Conservation (phyloP, 1,140 invertebrate genomes). For the Drosophila biarmipes region DNA sequence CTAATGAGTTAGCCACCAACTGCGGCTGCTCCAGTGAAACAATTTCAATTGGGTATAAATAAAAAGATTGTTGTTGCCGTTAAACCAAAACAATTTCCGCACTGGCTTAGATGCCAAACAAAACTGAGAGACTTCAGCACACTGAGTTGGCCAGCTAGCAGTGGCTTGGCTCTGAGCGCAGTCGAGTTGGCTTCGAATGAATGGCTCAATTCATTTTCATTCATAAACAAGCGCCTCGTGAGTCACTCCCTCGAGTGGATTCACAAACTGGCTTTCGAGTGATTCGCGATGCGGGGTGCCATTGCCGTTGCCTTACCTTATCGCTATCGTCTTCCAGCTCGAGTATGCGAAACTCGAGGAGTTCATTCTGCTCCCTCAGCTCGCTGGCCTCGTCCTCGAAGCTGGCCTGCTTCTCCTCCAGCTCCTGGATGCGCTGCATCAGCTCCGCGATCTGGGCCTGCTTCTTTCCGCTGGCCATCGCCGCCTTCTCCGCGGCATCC, state of each 20-base stretch:
- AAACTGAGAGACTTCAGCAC: conserved; percentile 43
- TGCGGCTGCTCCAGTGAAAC: conserved; percentile 60
- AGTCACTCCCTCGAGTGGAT: conserved; percentile 46
- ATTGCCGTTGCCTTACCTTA: conserved; percentile 61
- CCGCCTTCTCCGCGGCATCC: conserved; percentile 65
- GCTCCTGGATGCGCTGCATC: conserved; percentile 68
- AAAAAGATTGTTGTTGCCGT: conserved; percentile 55
- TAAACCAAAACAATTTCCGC: conserved; percentile 74
- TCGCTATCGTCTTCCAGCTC: conserved; percentile 85
- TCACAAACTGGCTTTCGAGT: conserved; percentile 60
- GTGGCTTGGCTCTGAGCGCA: conserved; percentile 22
- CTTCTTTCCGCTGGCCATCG: conserved; percentile 54
- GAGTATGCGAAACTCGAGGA: conserved; percentile 86
- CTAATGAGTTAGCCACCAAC: conserved; percentile 44
- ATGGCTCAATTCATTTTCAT: conserved; percentile 75
- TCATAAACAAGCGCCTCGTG: conserved; percentile 55
- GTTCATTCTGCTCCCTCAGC: conserved; percentile 85
- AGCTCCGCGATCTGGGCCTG: conserved; percentile 67
- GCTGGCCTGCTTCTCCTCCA: conserved; percentile 83
- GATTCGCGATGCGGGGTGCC: conserved; percentile 4
- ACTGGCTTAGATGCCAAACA: conserved; percentile 55
- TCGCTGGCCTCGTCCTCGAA: conserved; percentile 84
- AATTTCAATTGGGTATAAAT: conserved; percentile 42
- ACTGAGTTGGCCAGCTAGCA: conserved; percentile 33
- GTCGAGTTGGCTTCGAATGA: conserved; percentile 18